Evolutionary conservation across 2,888 invertebrate genomes (phyloP).

Genomic region (Oxycera nigricornis): DNA sequence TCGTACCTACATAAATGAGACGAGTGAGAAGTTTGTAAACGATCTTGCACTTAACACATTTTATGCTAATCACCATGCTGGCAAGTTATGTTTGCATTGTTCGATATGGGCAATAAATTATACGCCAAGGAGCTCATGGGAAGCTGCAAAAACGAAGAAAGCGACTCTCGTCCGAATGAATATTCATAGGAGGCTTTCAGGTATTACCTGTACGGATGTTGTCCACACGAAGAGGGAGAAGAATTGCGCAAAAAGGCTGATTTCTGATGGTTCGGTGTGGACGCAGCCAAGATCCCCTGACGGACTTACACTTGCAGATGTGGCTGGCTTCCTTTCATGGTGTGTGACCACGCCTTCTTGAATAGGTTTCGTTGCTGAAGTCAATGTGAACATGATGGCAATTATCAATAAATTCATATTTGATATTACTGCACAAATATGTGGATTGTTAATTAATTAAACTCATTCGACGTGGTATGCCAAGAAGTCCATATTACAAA

Average conservation of each 20-base stretch:
- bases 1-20: background rate
- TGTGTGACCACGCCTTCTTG: background rate
- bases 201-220: background rate
- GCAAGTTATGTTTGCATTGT: constrained; percentile 21
- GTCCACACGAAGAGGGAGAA: background rate
- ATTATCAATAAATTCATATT: too few relatives aligned
- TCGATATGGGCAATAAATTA: constrained; percentile 22
- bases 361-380: background rate
- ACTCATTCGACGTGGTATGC: too few relatives aligned
- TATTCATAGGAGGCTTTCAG: constrained; percentile 6
- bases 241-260: background rate
- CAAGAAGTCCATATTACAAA: too few relatives aligned
- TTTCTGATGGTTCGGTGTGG: background rate
- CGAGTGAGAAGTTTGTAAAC: constrained; percentile 36
- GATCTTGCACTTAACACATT: constrained; percentile 35
- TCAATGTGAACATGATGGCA: too few relatives aligned
- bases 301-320: background rate
- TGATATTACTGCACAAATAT: too few relatives aligned
- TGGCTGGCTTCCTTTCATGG: background rate
- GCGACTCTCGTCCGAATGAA: background rate
- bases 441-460: too few relatives aligned
- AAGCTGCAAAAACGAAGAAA: background rate
- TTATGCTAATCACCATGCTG: constrained; percentile 23
- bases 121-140: background rate
- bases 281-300: background rate